These are phyloP conservation scores for Sciurus carolinensis DNA, from an alignment of 2,797 vertebrate genomes.

Conservation along the genomic window DNA sequence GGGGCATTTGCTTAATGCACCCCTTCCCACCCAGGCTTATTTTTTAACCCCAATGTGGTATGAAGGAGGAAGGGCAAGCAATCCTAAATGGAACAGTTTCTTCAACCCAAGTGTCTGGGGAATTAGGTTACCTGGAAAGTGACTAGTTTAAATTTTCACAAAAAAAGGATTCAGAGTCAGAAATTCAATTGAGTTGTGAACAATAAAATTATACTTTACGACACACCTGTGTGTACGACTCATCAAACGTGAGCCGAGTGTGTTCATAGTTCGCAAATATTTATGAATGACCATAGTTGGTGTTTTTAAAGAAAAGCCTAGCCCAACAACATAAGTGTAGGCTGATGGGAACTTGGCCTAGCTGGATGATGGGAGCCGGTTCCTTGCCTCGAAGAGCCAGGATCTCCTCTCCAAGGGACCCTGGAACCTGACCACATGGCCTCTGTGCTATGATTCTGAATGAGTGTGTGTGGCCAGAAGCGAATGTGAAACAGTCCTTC, in stretches of 20 bases:
- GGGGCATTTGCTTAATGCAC: not conserved
- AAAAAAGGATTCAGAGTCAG: not conserved
- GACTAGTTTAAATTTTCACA: not conserved
- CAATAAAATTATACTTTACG: not conserved
- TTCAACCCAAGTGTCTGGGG: not conserved
- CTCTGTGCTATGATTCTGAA: not conserved
- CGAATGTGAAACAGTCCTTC: not conserved
- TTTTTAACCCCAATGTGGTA: not conserved
- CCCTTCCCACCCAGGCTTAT: not conserved
- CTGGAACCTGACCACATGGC: not conserved
- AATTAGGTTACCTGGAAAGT: not conserved
- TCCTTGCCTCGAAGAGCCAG: not conserved
- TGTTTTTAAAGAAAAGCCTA: conserved; percentile 7
- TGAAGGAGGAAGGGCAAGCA: not conserved
- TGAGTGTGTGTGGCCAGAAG: not conserved
- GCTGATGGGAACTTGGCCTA: not conserved
- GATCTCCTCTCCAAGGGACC: not conserved
- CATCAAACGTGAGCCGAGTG: not conserved
- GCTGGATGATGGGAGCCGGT: not conserved
- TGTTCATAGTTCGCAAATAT: not conserved
- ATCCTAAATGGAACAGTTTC: not conserved
- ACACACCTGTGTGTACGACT: not conserved
- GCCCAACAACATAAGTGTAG: not conserved
- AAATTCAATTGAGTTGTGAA: not conserved
- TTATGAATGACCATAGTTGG: not conserved